phyloP scores from a whole-genome alignment of 1,140 invertebrate species.

The Anoplophora glabripennis region DNA sequence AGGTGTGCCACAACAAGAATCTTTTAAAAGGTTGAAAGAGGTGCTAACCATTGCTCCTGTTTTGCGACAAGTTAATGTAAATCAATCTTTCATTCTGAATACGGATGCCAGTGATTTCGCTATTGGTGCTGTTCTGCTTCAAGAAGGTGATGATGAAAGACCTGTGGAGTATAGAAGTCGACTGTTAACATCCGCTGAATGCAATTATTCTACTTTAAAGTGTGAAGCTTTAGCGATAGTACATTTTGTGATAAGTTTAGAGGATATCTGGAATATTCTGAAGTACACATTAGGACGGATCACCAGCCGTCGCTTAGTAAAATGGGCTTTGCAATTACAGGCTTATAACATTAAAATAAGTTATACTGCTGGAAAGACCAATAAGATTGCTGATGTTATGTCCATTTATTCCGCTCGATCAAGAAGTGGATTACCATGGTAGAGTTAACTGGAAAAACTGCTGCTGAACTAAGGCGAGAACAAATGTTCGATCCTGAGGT shows the following conservation, averaged over 20 bases:
- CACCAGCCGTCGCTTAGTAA: conserved; percentile 50
- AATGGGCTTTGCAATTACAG: conserved; percentile 48
- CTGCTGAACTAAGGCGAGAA: too few relatives aligned
- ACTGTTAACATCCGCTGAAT: conserved; percentile 41
- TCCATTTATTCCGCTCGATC: conserved; percentile 6
- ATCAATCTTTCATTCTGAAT: conserved; percentile 31
- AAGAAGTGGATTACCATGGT: too few relatives aligned
- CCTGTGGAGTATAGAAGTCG: conserved; percentile 46
- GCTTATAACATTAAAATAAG: conserved; percentile 18
- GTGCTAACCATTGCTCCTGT: too few relatives aligned
- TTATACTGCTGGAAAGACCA: conserved; percentile 18
- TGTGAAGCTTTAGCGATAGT: conserved; percentile 49
- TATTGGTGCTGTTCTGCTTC: conserved; percentile 43
- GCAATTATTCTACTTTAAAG: conserved; percentile 46
- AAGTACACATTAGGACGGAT: conserved; percentile 42
- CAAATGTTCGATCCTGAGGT: too few relatives aligned
- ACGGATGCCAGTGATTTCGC: conserved; percentile 43
- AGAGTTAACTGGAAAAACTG: too few relatives aligned
- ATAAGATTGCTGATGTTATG: conserved; percentile 14
- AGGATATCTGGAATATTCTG: conserved; percentile 31
- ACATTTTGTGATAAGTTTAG: conserved; percentile 42
- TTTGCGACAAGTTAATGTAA: too few relatives aligned
- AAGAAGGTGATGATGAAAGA: conserved; percentile 42
- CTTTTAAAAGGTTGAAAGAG: too few relatives aligned
- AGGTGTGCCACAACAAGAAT: not conserved